Evolutionary conservation across 2,888 invertebrate species (phyloP).

Genomic region (Lumbricus terrestris): DNA sequence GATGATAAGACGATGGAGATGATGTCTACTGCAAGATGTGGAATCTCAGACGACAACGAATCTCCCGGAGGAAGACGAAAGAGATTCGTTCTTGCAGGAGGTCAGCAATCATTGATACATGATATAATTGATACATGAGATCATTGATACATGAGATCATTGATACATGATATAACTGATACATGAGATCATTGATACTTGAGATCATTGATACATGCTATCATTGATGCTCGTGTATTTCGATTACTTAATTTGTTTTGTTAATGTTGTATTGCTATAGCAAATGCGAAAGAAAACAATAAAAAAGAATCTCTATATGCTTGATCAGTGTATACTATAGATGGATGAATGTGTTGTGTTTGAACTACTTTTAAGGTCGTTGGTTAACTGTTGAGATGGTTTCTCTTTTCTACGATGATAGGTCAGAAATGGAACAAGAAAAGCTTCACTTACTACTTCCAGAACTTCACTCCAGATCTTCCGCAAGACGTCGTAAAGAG

Average conservation of each 20-base stretch:
- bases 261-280: no score
- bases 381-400: neutral
- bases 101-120: no score
- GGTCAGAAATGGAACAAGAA: neutral
- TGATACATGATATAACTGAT: no score
- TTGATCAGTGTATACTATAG: no score
- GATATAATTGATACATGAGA: no score
- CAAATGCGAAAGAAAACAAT: no score
- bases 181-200: no score
- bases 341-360: neutral
- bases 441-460: neutral
- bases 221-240: no score
- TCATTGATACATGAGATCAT: no score
- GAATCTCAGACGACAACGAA: neutral
- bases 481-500: neutral
- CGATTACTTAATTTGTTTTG: no score
- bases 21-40: neutral
- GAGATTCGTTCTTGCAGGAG: neutral
- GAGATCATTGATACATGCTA: no score
- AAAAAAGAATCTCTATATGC: no score
- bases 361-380: neutral
- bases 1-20: neutral
- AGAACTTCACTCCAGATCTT: neutral
- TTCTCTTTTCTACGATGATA: neutral
- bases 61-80: neutral